phyloP scores from a whole-genome alignment of 2,113 vertebrate genomes.

The Enhydra lutris region DNA sequence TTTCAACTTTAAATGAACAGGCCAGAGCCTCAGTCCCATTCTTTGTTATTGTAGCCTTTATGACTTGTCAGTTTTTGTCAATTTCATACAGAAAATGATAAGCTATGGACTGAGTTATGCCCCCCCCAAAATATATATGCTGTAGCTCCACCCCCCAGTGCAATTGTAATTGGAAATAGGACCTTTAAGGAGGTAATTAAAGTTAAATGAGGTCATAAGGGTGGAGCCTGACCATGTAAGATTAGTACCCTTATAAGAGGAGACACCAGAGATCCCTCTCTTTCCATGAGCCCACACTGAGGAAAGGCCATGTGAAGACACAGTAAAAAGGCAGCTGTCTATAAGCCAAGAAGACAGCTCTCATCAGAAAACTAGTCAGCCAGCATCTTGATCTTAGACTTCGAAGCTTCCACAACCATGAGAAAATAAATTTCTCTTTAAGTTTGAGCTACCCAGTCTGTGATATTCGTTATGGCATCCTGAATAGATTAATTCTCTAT shows the following conservation, averaged over 20 bases:
- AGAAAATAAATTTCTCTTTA: background rate
- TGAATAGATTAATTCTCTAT: background rate
- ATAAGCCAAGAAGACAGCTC: background rate
- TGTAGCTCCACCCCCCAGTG: background rate
- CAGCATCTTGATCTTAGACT: background rate
- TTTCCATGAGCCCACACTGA: no score
- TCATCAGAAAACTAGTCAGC: background rate
- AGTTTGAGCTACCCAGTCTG: background rate
- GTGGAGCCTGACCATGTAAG: background rate
- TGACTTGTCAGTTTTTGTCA: background rate
- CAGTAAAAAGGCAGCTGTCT: background rate
- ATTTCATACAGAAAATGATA: background rate
- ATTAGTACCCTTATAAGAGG: background rate
- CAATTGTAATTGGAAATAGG: background rate
- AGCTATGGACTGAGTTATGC: background rate
- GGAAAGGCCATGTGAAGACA: background rate
- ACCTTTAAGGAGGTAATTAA: background rate
- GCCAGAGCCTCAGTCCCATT: background rate
- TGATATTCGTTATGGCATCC: background rate
- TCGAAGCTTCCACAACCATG: background rate
- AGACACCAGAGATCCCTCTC: background rate
- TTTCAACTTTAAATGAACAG: background rate
- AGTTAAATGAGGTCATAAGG: background rate
- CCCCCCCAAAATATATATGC: background rate
- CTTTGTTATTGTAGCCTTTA: background rate